These are phyloP conservation scores for Hirtodrosophila trivittata DNA, from an alignment of 2,888 invertebrate species.

Conservation along the genomic window DNA sequence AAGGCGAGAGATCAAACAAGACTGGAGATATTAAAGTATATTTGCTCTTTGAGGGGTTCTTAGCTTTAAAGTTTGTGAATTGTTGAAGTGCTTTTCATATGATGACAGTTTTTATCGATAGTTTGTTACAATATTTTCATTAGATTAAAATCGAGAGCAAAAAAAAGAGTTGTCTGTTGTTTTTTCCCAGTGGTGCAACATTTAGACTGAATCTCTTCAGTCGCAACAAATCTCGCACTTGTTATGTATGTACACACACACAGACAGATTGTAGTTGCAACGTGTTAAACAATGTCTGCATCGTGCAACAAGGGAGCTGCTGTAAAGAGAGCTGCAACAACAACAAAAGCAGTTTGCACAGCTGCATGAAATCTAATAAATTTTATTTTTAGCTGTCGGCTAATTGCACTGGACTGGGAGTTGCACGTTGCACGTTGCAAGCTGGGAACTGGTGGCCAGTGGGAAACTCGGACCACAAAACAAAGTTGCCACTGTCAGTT, in stretches of 20 bases:
- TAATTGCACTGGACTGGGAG: slow-evolving; percentile 55
- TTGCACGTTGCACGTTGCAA: not conserved
- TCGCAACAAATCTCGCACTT: slow-evolving; percentile 26
- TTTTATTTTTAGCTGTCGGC: slow-evolving; percentile 74
- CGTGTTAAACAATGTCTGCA: slow-evolving; percentile 28
- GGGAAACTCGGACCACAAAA: slow-evolving; percentile 8
- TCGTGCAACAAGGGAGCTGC: slow-evolving; percentile 26
- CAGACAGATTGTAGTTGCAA: slow-evolving; percentile 19
- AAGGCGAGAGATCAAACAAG: not conserved
- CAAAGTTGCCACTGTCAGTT: slow-evolving; percentile 46
- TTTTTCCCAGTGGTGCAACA: not conserved
- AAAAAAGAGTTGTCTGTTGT: not conserved
- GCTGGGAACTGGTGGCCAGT: not conserved
- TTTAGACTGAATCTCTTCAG: not conserved
- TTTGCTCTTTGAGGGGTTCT: slow-evolving; percentile 15
- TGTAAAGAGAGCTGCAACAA: slow-evolving; percentile 20
- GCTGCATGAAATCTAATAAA: slow-evolving; percentile 68
- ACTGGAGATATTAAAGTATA: slow-evolving; percentile 9
- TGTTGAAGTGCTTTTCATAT: not conserved
- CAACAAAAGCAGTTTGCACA: slow-evolving; percentile 34
- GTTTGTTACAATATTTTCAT: too few species aligned
- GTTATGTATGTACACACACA: slow-evolving; percentile 15
- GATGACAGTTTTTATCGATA: not conserved
- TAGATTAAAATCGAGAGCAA: too few species aligned
- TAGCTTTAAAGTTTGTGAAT: slow-evolving; percentile 9